A percentile compares a stretch with the other conserved stretches of the same genome.
phyloP scores from a whole-genome alignment of 2,797 vertebrate genomes.

The Notoglanidium macrostoma region DNA sequence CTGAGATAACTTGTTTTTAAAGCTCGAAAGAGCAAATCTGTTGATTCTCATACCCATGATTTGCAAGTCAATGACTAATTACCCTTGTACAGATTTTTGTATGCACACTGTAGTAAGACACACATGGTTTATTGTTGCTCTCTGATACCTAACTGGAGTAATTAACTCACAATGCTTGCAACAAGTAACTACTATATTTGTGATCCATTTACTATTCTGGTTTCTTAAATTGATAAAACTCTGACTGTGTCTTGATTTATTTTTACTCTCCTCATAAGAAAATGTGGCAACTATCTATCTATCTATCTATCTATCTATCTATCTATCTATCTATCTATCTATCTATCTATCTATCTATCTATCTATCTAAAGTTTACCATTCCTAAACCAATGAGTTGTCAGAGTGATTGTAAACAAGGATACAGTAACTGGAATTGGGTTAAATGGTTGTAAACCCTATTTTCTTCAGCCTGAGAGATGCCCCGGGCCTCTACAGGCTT shows the following conservation, averaged over 20 bases:
- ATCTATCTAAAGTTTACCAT: not conserved
- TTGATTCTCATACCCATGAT: not conserved
- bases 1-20: not conserved
- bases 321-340: not conserved
- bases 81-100: not conserved
- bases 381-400: not conserved
- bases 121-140: not conserved
- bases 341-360: not conserved
- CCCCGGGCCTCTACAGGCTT: not conserved
- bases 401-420: not conserved
- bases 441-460: not conserved
- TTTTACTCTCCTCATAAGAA: not conserved
- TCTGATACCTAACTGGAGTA: not conserved
- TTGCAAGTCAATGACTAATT: not conserved
- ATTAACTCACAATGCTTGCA: not conserved
- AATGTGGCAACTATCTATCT: not conserved
- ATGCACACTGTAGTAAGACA: not conserved
- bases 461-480: not conserved
- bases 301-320: slow-evolving; percentile 3
- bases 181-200: not conserved
- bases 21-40: not conserved
- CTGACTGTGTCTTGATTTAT: not conserved
- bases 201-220: not conserved
- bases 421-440: not conserved
- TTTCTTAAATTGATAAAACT: not conserved